Evolutionary conservation across 2,113 vertebrate species (phyloP).

Genomic region (Phalacrocorax carbo): DNA sequence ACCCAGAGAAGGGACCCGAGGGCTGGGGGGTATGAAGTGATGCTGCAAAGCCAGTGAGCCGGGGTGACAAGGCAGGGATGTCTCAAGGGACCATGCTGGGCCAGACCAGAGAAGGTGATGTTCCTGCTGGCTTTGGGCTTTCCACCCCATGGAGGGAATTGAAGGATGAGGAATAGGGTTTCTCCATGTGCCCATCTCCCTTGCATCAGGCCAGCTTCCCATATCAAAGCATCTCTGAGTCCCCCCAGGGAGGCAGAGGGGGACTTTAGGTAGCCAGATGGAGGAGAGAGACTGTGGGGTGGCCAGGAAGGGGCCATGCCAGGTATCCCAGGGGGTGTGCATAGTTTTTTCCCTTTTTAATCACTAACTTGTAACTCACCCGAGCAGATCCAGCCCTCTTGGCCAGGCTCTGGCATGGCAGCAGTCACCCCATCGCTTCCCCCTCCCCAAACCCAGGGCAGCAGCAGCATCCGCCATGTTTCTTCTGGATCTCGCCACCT

Average conservation of each 20-base stretch:
- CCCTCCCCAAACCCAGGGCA: background rate
- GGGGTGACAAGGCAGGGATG: background rate
- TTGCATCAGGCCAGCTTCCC: background rate
- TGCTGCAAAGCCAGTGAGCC: background rate
- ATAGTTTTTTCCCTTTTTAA: conserved; percentile 3
- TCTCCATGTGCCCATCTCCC: background rate
- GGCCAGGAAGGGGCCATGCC: rapidly evolving
- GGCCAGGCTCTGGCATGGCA: background rate
- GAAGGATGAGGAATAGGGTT: background rate
- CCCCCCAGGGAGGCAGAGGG: background rate
- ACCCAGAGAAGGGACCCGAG: background rate
- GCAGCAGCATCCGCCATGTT: background rate
- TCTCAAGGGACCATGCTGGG: rapidly evolving
- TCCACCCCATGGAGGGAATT: background rate
- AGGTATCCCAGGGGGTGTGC: background rate
- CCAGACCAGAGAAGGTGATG: background rate
- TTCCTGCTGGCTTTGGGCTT: background rate
- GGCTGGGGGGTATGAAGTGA: background rate
- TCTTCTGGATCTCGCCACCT: background rate
- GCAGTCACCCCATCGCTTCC: background rate
- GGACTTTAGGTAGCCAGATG: background rate
- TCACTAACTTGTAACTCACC: conserved; percentile 28
- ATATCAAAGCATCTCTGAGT: background rate
- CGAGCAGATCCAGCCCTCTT: background rate
- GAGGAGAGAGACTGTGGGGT: background rate